These are phyloP conservation scores for Heliconius melpomene DNA, from an alignment of 1,140 invertebrate species.

Conservation along the genomic window DNA sequence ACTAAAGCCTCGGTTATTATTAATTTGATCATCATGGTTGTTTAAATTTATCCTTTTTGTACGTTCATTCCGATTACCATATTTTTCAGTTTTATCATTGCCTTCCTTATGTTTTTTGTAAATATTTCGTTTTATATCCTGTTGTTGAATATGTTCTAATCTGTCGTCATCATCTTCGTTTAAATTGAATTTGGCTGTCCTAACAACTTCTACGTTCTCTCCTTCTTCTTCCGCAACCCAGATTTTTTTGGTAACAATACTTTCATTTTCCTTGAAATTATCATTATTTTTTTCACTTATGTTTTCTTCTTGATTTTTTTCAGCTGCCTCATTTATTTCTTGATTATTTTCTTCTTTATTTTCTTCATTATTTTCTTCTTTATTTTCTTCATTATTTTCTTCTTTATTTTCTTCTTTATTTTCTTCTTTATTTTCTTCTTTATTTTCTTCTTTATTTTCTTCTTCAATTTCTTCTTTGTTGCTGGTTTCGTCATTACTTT, in stretches of 20 bases:
- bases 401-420: constrained; percentile 8
- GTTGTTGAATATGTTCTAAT: not conserved
- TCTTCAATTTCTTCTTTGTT: constrained; percentile 14
- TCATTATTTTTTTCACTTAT: constrained; percentile 10
- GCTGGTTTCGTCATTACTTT: constrained; percentile 20
- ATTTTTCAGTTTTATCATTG: not conserved
- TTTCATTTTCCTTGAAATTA: constrained; percentile 10
- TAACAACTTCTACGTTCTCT: not conserved
- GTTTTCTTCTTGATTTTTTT: constrained; percentile 4
- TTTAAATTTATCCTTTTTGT: not conserved
- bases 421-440: constrained; percentile 11
- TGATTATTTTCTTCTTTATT: constrained; percentile 10
- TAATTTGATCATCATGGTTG: not conserved
- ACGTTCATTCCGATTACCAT: not conserved
- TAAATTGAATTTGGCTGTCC: not conserved
- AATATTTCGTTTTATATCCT: not conserved
- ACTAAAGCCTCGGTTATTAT: not conserved
- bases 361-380: constrained; percentile 11
- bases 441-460: not conserved
- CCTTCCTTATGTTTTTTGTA: not conserved
- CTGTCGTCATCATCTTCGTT: not conserved
- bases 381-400: not conserved
- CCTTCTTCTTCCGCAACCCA: not conserved
- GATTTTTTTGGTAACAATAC: not conserved
- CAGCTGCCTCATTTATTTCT: not conserved